These are phyloP conservation scores for Actias luna DNA, from an alignment of 2,888 invertebrate species.

Conservation along the genomic window DNA sequence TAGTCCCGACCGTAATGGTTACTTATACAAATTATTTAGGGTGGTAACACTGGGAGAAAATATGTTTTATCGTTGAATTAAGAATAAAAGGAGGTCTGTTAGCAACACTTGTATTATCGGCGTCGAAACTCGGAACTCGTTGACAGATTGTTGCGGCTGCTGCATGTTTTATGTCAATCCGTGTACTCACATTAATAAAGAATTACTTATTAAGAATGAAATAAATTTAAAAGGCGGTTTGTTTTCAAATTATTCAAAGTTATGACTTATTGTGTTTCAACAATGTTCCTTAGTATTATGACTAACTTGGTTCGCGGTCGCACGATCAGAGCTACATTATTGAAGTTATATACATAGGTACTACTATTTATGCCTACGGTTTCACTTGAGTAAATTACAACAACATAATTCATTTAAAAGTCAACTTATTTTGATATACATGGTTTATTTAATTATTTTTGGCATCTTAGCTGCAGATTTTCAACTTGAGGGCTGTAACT, in stretches of 20 bases:
- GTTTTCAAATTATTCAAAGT: background rate
- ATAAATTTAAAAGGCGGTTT: background rate
- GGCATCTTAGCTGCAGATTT: too few species aligned
- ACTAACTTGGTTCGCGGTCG: background rate
- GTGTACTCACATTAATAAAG: slow-evolving; percentile 17
- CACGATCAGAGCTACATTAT: background rate
- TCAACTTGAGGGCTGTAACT: too few species aligned
- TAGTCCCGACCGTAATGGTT: slow-evolving; percentile 44
- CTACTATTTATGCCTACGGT: too few species aligned
- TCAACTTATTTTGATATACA: too few species aligned
- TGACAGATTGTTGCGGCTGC: slow-evolving; percentile 35
- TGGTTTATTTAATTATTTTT: too few species aligned
- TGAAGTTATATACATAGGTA: too few species aligned
- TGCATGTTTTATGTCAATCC: slow-evolving; percentile 41
- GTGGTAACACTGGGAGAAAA: slow-evolving; percentile 32
- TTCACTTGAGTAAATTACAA: too few species aligned
- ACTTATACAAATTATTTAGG: slow-evolving; percentile 30
- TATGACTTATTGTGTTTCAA: slow-evolving; percentile 6
- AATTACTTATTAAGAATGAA: background rate
- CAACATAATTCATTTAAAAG: too few species aligned
- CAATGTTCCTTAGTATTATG: background rate
- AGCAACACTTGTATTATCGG: slow-evolving; percentile 26
- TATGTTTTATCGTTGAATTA: slow-evolving; percentile 25
- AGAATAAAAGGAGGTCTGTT: slow-evolving; percentile 28
- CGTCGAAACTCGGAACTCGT: slow-evolving; percentile 34